A percentile compares a stretch with the other conserved stretches of the same genome.
These are phyloP conservation scores for Hydrotaea cyrtoneurina DNA, from an alignment of 2,888 invertebrate species.

Conservation along the genomic window DNA sequence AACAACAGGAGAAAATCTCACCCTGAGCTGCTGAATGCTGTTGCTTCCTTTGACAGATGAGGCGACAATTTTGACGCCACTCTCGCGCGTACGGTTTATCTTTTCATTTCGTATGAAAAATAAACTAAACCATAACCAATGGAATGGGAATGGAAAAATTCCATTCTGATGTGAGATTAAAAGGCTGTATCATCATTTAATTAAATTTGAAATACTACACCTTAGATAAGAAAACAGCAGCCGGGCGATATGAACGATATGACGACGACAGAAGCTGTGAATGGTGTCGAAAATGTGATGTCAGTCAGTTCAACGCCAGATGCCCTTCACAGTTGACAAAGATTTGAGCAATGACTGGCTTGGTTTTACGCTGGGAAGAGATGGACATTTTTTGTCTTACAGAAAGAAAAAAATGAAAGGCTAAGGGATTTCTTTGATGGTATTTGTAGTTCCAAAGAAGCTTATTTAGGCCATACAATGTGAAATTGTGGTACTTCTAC, in stretches of 20 bases:
- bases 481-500: no score
- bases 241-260: background rate
- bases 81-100: constrained; percentile 7
- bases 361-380: no score
- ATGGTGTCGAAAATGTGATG: background rate
- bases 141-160: background rate
- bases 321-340: no score
- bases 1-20: background rate
- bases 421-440: no score
- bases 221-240: background rate
- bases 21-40: background rate
- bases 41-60: constrained; percentile 1
- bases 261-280: background rate
- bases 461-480: no score
- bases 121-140: background rate
- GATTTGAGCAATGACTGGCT: no score
- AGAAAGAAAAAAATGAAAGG: no score
- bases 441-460: no score
- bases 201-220: background rate
- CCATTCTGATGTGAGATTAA: background rate
- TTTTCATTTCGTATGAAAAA: background rate
- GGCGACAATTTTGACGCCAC: constrained; percentile 25
- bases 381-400: no score
- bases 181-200: background rate
- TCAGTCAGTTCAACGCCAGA: background rate